Evolutionary conservation across 2,797 vertebrate species (phyloP).

Genomic region (Lepus townsendii): DNA sequence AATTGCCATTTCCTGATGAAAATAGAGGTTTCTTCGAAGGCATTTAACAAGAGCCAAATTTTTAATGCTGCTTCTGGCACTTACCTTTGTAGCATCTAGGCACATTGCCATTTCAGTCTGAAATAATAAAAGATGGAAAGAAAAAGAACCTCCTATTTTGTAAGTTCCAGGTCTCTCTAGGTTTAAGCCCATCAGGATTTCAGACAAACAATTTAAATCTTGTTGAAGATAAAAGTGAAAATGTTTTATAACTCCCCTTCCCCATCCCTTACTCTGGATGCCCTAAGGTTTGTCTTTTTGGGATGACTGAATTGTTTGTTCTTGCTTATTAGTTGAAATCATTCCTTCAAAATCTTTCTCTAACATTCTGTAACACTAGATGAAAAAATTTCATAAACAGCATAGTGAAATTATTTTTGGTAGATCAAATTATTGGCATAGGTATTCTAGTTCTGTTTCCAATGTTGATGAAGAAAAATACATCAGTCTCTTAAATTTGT

Average conservation of each 20-base stretch:
- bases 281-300: constrained; percentile 28
- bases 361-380: not conserved
- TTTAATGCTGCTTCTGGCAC: constrained; percentile 75
- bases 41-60: constrained; percentile 74
- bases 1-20: constrained; percentile 75
- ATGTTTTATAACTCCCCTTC: not conserved
- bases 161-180: constrained; percentile 58
- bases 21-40: constrained; percentile 81
- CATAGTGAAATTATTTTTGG: not conserved
- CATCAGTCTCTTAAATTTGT: not conserved
- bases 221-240: constrained; percentile 47
- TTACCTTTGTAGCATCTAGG: constrained; percentile 50
- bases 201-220: constrained; percentile 62
- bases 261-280: not conserved
- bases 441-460: not conserved
- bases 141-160: constrained; percentile 32
- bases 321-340: constrained; percentile 45
- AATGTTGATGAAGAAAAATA: not conserved
- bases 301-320: not conserved
- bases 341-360: constrained; percentile 48
- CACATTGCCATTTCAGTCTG: constrained; percentile 74
- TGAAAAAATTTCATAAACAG: not conserved
- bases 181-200: constrained; percentile 46
- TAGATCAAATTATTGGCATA: not conserved
- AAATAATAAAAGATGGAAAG: constrained; percentile 63